These are phyloP conservation scores for Campoletis raptor DNA, from an alignment of 2,888 invertebrate species.

Conservation along the genomic window DNA sequence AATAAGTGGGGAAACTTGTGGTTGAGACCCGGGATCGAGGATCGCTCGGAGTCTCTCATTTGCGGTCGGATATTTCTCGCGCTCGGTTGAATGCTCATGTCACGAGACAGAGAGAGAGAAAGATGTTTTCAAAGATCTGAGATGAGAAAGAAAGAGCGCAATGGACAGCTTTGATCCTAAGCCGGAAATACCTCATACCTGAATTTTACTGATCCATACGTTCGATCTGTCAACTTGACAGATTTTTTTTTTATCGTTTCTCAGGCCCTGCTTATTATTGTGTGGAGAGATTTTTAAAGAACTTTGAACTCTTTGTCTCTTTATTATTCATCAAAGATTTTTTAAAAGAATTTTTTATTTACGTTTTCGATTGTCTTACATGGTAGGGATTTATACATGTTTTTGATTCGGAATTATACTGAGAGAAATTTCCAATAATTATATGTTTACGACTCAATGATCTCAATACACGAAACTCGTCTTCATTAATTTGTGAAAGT, in stretches of 20 bases:
- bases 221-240: neutral
- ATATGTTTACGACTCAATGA: neutral
- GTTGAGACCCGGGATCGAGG: constrained; percentile 61
- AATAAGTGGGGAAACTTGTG: constrained; percentile 64
- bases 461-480: neutral
- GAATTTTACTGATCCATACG: neutral
- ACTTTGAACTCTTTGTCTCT: neutral
- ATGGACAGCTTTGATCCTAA: constrained; percentile 32
- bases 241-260: neutral
- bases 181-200: constrained; percentile 55
- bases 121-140: constrained; percentile 24
- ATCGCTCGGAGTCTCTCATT: constrained; percentile 65
- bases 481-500: constrained; percentile 37
- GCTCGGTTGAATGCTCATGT: constrained; percentile 54
- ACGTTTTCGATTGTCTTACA: neutral
- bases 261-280: neutral
- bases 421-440: constrained; percentile 14
- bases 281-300: neutral
- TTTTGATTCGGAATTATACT: neutral
- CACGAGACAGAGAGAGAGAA: constrained; percentile 32
- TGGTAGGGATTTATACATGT: neutral
- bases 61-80: constrained; percentile 67
- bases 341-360: neutral
- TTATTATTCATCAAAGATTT: neutral
- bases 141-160: constrained; percentile 30